Evolutionary conservation across 2,888 invertebrate genomes (phyloP).

Genomic region (Tenthredo mesomela): DNA sequence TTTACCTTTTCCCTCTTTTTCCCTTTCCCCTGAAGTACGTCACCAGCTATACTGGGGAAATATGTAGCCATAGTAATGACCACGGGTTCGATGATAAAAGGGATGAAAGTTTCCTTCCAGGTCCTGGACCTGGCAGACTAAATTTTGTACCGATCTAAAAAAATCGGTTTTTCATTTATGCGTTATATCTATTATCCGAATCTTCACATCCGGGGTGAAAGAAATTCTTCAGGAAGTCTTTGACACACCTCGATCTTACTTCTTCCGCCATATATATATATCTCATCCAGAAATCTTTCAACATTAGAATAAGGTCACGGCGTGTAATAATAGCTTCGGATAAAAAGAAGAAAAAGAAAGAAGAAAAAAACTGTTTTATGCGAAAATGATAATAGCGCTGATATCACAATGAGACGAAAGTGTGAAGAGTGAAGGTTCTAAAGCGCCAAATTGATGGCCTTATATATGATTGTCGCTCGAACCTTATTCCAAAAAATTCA

Average conservation of each 20-base stretch:
- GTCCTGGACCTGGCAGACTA: too few species aligned
- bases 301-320: not conserved
- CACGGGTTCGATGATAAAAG: not conserved
- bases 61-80: not conserved
- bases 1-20: not conserved
- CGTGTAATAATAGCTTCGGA: not conserved
- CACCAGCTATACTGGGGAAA: not conserved
- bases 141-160: not conserved
- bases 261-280: too few species aligned
- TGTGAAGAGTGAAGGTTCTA: not conserved
- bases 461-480: not conserved
- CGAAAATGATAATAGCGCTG: not conserved
- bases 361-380: not conserved
- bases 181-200: not conserved
- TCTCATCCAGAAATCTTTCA: not conserved
- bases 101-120: not conserved
- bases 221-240: not conserved
- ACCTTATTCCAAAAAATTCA: not conserved
- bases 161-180: not conserved
- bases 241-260: not conserved
- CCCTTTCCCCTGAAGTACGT: not conserved
- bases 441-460: conserved; percentile 18
- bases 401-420: not conserved
- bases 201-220: not conserved
- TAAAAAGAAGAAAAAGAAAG: too few species aligned